Base-by-base conservation (phyloP, 2,797 vertebrate genomes). In the Tokudaia tokunoshimensis region DNA sequence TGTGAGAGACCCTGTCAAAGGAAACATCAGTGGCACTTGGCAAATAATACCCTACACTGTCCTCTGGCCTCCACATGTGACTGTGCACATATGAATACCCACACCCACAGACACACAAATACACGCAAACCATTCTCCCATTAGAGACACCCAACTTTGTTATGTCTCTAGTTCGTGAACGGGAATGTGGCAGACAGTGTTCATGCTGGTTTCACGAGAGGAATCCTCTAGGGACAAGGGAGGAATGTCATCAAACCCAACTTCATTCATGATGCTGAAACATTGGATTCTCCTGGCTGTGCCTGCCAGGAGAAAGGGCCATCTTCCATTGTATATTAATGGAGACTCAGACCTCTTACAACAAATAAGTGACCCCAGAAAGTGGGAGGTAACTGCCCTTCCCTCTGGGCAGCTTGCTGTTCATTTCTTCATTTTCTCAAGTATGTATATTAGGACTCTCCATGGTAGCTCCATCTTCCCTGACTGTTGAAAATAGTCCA, bases 171-270 rank as follows among this genome's bases (percentile, higher is more conserved):
- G 67, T 78, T 95, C 34, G 24, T 8, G 44, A 59, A 24, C 14
- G 63, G 74, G 31, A 6, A 37, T 79, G 31, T 6, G 3, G 15
- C 0, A 0, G 19, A 44, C 47, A 31, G n/a, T n/a, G 10, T 34
- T 50, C 10, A 57, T 52, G 31, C 76, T 50, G 76, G 41, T 55
- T 37, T 67, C 37, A 10, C 34, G 10, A 1, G 31, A 67, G 13
- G 19, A 0, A 10, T 87, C 50, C 72, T 90, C 70, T 72, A 81
- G 92, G 55, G 24, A 9, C 9, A 59, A 59, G 55, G 9, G 4
- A 3, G 31, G 44, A 15, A 19, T 37, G 44, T 47, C 22, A 75
- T 50, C 2, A 19, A 63, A 41, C 1, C 4, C 37, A 3, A 10
- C 6, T 55, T 37, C 3, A 24, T 47, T 52, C 9, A 24, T 4